Base-by-base conservation (phyloP, 2,797 vertebrate species). In the Trematomus bernacchii region DNA sequence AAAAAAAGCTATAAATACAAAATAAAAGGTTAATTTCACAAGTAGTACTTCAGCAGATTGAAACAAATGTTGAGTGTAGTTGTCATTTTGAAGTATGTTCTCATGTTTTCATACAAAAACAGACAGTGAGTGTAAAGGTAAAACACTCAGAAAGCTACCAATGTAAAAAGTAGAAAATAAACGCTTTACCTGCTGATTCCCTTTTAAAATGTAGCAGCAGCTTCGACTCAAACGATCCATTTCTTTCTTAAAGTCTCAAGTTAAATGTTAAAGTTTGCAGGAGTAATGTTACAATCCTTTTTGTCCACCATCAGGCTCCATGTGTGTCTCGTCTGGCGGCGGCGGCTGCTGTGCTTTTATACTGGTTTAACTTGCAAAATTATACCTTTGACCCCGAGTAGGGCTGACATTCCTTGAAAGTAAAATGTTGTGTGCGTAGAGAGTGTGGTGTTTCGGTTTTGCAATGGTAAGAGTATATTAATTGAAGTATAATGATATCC, bases 401-500 rank as follows among this genome's bases (percentile, higher is more conserved):
- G 87, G 83, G 78, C 90, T 92, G 93, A 92, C 91, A 87, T 93
- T 95, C 89, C 74, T 92, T 92, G 92, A 92, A 91, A 92, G 89
- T 91, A 78, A 93, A 93, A 92, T 89, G 57, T 82, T 87, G 85
- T 79, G 77, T 46, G 33, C 1, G 75, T 66, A 58, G 62, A 82
- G 75, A 82, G 59, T 62, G 68, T 73, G 75, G 64, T 57, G 77
- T 88, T 85, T 88, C 33, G 75, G 75, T 88, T 91, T 91, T 91
- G 91, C 93, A 93, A 87, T 94, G 87, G 90, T 87, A 92, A 94
- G 91, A 89, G 84, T 82, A 85, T 89, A 85, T 90, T 94, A 93
- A 94, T 95, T 91, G 91, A 93, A 94, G 92, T 93, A 91, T 94
- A 95, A 94, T 94, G 79, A 89, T 87, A 89, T 92, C 88, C 77